phyloP scores from a whole-genome alignment of 2,888 invertebrate species.

The Alentia gelatinosa region DNA sequence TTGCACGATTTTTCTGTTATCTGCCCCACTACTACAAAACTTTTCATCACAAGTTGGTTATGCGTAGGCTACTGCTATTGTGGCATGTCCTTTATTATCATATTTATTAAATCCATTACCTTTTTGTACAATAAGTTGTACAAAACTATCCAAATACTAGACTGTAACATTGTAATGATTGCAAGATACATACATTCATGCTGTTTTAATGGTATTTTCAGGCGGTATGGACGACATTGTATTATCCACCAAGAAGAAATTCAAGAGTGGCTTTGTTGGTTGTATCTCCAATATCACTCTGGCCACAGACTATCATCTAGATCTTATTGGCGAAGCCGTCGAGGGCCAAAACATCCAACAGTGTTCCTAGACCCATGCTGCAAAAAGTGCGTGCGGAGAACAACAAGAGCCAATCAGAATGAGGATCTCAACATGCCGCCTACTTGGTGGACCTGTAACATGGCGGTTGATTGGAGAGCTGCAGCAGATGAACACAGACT shows the following conservation, averaged over 20 bases:
- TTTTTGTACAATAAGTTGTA: too few species aligned
- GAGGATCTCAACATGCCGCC: background rate
- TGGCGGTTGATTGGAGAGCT: background rate
- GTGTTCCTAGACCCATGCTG: constrained; percentile 66
- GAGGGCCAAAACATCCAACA: constrained; percentile 83
- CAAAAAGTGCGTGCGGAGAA: background rate
- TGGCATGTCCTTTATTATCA: too few species aligned
- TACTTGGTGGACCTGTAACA: background rate
- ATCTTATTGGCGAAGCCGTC: constrained; percentile 84
- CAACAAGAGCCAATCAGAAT: constrained; percentile 33
- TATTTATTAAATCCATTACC: too few species aligned
- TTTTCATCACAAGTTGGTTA: too few species aligned
- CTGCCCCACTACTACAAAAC: too few species aligned
- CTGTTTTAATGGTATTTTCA: constrained; percentile 80
- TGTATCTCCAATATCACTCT: constrained; percentile 92
- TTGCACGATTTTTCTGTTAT: too few species aligned
- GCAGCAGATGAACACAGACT: background rate
- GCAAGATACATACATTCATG: too few species aligned
- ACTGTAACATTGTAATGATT: too few species aligned
- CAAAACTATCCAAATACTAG: too few species aligned
- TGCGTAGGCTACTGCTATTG: too few species aligned
- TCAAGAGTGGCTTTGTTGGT: constrained; percentile 88
- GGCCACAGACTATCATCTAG: constrained; percentile 89
- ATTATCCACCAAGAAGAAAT: constrained; percentile 83
- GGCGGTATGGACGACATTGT: constrained; percentile 91